Evolutionary conservation across 2,888 invertebrate species (phyloP).

Genomic region (Ectemnius lituratus): DNA sequence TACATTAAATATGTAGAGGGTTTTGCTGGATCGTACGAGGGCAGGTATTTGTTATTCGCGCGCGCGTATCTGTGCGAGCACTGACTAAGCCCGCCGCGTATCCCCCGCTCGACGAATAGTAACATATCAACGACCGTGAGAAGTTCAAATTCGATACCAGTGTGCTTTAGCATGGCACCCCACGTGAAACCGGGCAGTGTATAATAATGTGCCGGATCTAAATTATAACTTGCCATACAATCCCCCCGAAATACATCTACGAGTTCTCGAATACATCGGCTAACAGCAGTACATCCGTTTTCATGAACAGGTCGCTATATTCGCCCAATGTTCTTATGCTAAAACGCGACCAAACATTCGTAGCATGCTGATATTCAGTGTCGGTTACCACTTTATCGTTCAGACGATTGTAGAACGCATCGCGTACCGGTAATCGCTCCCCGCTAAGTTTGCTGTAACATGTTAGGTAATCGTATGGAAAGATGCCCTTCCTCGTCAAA

Average conservation of each 20-base stretch:
- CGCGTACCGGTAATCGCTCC: slow-evolving; percentile 35
- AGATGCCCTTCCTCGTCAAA: slow-evolving; percentile 63
- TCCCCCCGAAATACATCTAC: slow-evolving; percentile 20
- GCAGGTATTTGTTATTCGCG: too few species aligned
- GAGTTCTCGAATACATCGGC: slow-evolving; percentile 34
- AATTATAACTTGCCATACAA: slow-evolving; percentile 23
- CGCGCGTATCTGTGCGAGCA: background rate
- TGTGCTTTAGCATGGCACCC: slow-evolving; percentile 22
- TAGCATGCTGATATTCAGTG: background rate
- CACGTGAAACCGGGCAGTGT: slow-evolving; percentile 43
- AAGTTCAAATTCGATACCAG: background rate
- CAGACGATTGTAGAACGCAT: slow-evolving; percentile 12
- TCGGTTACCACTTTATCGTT: background rate
- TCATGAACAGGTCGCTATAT: background rate
- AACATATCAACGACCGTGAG: slow-evolving; percentile 19
- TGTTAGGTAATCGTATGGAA: slow-evolving; percentile 69
- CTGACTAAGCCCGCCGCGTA: slow-evolving; percentile 18
- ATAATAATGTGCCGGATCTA: slow-evolving; percentile 41
- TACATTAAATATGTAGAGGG: slow-evolving; percentile 2
- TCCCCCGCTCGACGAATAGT: slow-evolving; percentile 34
- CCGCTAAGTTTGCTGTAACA: slow-evolving; percentile 40
- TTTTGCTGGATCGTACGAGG: background rate
- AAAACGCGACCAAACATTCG: background rate
- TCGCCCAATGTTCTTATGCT: too few species aligned
- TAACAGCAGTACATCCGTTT: slow-evolving; percentile 60